Percentiles rank a stretch among this genome's conserved stretches.
Conservation (phyloP, 2,113 vertebrate genomes). For the Cromileptes altivelis region DNA sequence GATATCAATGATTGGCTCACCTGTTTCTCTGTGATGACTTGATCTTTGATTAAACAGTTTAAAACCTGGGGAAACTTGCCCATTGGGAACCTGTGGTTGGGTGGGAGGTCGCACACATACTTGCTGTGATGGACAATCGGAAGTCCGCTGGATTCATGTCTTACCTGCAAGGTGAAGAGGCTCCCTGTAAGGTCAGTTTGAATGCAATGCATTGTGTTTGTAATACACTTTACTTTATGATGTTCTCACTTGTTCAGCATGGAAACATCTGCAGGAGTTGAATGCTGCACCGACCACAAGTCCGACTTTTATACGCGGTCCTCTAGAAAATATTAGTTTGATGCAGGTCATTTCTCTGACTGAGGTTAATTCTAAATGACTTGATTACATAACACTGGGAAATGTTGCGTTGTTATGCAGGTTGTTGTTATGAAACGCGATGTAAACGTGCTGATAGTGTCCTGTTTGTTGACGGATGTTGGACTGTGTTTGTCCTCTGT, state of each 20-base stretch:
- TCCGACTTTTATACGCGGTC: background rate
- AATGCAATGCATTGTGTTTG: background rate
- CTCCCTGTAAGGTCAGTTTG: background rate
- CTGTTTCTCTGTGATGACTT: conserved; percentile 74
- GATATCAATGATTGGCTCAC: conserved; percentile 24
- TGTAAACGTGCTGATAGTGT: background rate
- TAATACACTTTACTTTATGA: background rate
- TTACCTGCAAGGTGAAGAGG: conserved; percentile 38
- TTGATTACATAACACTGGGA: no score
- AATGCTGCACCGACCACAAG: conserved; percentile 3
- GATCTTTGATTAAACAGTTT: conserved; percentile 66
- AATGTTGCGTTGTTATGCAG: accelerated
- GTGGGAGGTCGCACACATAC: conserved; percentile 70
- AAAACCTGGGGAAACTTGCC: conserved; percentile 72
- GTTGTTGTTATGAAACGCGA: background rate
- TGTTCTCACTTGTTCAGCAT: conserved; percentile 65
- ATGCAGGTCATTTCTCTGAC: conserved; percentile 21
- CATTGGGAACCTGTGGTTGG: conserved; percentile 77
- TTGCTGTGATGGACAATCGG: conserved; percentile 70
- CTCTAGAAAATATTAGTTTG: background rate
- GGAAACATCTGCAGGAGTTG: conserved; percentile 53
- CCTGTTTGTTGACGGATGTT: conserved; percentile 14
- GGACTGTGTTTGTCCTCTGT: background rate
- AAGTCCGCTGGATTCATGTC: conserved; percentile 52
- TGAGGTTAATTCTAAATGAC: no score